Percentiles rank a stretch among this genome's conserved stretches.
phyloP scores from a whole-genome alignment of 2,888 invertebrate species.

The Cyrtodaria siliqua region DNA sequence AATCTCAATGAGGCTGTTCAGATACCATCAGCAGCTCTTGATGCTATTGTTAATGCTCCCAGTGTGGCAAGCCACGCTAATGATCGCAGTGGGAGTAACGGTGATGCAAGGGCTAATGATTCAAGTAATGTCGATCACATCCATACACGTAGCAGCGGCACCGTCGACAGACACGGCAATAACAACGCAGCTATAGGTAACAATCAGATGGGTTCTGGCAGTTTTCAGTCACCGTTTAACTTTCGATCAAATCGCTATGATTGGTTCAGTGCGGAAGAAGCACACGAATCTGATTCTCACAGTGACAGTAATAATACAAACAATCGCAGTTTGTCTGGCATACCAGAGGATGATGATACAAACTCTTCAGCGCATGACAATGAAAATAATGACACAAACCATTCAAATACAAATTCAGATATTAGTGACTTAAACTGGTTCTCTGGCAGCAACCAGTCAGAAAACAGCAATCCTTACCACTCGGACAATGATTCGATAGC shows the following conservation, averaged over 20 bases:
- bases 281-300: neutral
- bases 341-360: neutral
- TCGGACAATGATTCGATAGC: too few relatives aligned
- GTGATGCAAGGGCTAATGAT: neutral
- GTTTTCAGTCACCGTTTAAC: too few relatives aligned
- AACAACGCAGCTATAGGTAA: too few relatives aligned
- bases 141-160: too few relatives aligned
- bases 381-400: conserved; percentile 1
- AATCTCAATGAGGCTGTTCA: conserved; percentile 46
- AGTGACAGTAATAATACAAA: neutral
- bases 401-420: conserved; percentile 1
- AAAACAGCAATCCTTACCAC: too few relatives aligned
- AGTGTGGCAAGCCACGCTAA: too few relatives aligned
- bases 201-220: too few relatives aligned
- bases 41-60: conserved; percentile 38
- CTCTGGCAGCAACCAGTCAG: conserved; percentile 6
- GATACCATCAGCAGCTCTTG: conserved; percentile 43
- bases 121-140: too few relatives aligned
- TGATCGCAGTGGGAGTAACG: neutral
- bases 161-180: too few relatives aligned
- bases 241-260: too few relatives aligned
- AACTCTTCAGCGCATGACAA: neutral
- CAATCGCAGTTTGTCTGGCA: neutral
- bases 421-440: conserved; percentile 21
- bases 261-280: neutral